phyloP scores from a whole-genome alignment of 2,888 invertebrate genomes.

The Panzeria rudis region DNA sequence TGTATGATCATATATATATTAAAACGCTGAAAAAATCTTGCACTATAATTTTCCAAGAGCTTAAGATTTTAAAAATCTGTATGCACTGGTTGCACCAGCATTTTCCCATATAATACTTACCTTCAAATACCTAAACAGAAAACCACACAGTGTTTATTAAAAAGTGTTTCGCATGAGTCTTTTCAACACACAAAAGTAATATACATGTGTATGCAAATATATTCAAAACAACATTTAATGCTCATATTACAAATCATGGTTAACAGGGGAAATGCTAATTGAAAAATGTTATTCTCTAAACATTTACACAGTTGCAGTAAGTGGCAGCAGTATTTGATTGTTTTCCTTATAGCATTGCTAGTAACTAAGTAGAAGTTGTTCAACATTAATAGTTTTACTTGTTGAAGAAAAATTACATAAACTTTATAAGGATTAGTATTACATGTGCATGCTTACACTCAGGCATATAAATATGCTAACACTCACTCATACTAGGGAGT shows the following conservation, averaged over 20 bases:
- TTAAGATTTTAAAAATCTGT: too few relatives aligned
- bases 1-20: too few relatives aligned
- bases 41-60: too few relatives aligned
- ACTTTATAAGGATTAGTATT: constrained; percentile 38
- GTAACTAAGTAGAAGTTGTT: constrained; percentile 14
- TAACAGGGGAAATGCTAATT: constrained; percentile 58
- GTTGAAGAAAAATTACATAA: constrained; percentile 2
- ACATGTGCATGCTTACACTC: constrained; percentile 3
- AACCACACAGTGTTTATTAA: neutral
- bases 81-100: too few relatives aligned
- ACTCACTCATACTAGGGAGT: neutral
- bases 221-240: constrained; percentile 47
- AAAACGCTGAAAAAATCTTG: too few relatives aligned
- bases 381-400: neutral
- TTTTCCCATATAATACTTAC: too few relatives aligned
- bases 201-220: constrained; percentile 32
- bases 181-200: neutral
- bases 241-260: constrained; percentile 54
- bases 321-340: constrained; percentile 6
- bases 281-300: constrained; percentile 38
- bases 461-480: neutral
- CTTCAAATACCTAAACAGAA: too few relatives aligned
- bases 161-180: neutral
- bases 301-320: neutral
- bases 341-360: neutral